Conservation (phyloP, 1,140 invertebrate genomes). For the Pollicipes pollicipes region DNA sequence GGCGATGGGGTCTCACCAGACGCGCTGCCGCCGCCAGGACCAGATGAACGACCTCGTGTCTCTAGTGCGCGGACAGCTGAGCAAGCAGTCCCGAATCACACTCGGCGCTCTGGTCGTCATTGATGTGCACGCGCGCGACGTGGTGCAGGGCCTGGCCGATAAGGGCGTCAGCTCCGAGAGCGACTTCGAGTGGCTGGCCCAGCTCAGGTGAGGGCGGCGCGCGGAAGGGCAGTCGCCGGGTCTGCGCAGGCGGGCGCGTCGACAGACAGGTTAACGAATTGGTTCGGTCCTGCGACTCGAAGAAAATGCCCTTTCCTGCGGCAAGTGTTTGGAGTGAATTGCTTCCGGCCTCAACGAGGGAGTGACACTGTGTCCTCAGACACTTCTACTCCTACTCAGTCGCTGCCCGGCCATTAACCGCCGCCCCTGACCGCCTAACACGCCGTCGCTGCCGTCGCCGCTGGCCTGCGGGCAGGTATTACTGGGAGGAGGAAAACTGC, state of each 20-base stretch:
- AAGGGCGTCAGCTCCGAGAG: slow-evolving; percentile 37
- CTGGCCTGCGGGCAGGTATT: slow-evolving; percentile 32
- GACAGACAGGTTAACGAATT: slow-evolving; percentile 70
- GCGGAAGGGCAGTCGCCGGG: no score
- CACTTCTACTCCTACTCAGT: no score
- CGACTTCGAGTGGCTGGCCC: slow-evolving; percentile 83
- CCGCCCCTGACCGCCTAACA: no score
- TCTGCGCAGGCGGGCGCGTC: no score
- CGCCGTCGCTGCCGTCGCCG: not conserved
- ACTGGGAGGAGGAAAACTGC: slow-evolving; percentile 40
- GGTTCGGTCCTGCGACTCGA: no score
- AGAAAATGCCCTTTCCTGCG: no score
- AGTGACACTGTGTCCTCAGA: no score
- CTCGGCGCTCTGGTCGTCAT: slow-evolving; percentile 73
- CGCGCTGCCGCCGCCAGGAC: slow-evolving; percentile 31
- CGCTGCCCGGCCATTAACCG: no score
- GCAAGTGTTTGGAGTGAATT: no score
- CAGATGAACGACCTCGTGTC: slow-evolving; percentile 78
- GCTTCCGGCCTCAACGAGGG: no score
- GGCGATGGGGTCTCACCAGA: no score
- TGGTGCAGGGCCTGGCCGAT: slow-evolving; percentile 50
- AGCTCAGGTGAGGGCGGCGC: slow-evolving; percentile 66
- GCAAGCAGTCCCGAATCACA: slow-evolving; percentile 72
- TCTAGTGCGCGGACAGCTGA: slow-evolving; percentile 67
- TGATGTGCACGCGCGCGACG: slow-evolving; percentile 81